Evolutionary conservation across 64 coral and sea anemone genomes (phyloP).

Genomic region (Astreopora myriophthalma): DNA sequence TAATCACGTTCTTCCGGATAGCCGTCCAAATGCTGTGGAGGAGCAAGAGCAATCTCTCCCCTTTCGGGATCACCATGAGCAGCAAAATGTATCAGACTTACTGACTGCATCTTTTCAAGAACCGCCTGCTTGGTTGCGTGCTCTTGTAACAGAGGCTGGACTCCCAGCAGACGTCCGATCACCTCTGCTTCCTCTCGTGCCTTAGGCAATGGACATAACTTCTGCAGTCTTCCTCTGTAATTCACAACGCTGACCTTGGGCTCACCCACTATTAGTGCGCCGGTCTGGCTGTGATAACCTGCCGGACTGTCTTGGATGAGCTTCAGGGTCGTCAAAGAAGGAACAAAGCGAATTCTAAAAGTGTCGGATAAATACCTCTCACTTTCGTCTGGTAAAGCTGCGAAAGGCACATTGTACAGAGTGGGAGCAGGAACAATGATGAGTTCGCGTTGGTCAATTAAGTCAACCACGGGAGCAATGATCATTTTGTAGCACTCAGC

Average conservation of each 20-base stretch:
- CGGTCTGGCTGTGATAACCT: neutral
- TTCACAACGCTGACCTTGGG: neutral
- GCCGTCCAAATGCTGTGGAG: neutral
- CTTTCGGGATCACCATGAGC: constrained; percentile 20
- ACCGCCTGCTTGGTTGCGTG: constrained; percentile 40
- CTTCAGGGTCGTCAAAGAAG: constrained; percentile 30
- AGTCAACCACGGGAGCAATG: neutral
- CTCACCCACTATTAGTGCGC: constrained; percentile 8
- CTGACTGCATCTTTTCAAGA: neutral
- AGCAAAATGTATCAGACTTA: constrained; percentile 26
- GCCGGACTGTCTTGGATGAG: constrained; percentile 4
- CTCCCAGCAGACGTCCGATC: neutral
- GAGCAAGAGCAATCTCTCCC: constrained; percentile 44
- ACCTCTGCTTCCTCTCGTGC: neutral
- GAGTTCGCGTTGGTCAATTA: neutral
- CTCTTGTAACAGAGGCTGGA: neutral
- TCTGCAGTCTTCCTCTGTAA: neutral
- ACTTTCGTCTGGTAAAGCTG: constrained; percentile 9
- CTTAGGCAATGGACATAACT: neutral
- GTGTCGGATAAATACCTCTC: constrained; percentile 10
- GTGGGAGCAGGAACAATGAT: constrained; percentile 32
- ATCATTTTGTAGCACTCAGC: neutral
- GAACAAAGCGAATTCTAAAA: constrained; percentile 22
- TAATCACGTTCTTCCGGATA: neutral
- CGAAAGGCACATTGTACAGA: constrained; percentile 26